phyloP scores from a whole-genome alignment of 1,140 invertebrate species.

The Archegozetes longisetosus region DNA sequence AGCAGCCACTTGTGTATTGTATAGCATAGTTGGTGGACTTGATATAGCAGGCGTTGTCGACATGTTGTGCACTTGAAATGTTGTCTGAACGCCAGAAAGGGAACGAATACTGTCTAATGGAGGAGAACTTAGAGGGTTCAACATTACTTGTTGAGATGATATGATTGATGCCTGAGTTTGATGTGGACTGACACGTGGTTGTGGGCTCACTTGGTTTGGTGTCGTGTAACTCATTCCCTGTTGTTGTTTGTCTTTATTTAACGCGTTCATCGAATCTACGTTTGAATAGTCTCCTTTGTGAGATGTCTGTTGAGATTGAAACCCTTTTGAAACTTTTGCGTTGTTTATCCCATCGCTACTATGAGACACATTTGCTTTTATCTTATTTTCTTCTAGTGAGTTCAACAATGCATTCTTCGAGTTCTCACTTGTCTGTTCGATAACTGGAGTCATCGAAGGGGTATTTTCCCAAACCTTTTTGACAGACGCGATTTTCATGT shows the following conservation, averaged over 20 bases:
- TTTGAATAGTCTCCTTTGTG: no score
- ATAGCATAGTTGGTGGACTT: slow-evolving; percentile 56
- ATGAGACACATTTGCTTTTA: neutral
- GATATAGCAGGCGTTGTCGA: slow-evolving; percentile 59
- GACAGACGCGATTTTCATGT: slow-evolving; percentile 81
- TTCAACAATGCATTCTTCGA: neutral
- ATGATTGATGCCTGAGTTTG: neutral
- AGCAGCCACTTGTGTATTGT: slow-evolving; percentile 42
- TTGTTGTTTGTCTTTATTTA: neutral
- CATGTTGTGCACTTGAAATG: slow-evolving; percentile 32
- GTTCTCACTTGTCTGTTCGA: neutral
- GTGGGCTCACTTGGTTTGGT: neutral
- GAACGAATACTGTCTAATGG: slow-evolving; percentile 13
- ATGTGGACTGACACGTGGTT: neutral
- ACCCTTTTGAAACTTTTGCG: neutral
- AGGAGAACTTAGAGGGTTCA: slow-evolving; percentile 13
- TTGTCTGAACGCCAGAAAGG: slow-evolving; percentile 22
- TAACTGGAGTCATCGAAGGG: slow-evolving; percentile 36
- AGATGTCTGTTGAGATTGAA: neutral
- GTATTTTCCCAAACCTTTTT: slow-evolving; percentile 75
- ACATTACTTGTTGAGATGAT: slow-evolving; percentile 11
- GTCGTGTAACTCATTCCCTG: neutral
- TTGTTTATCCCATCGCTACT: neutral
- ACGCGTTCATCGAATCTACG: neutral
- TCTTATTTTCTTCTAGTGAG: neutral